These are phyloP conservation scores for Sorex maritimensis DNA, from an alignment of 2,797 vertebrate genomes.

Conservation along the genomic window DNA sequence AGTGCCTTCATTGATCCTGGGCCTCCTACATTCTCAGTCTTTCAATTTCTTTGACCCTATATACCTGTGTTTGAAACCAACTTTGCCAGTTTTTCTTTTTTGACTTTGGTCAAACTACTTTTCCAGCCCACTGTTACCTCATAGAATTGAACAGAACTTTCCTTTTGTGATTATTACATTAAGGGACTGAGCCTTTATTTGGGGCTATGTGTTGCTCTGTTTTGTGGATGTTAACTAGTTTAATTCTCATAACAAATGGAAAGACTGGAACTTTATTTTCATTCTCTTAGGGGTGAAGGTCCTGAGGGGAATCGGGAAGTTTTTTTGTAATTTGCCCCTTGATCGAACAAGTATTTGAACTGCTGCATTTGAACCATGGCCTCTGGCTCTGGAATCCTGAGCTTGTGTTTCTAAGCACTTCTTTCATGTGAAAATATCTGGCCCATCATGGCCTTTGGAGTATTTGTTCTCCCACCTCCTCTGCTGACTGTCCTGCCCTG, in stretches of 20 bases:
- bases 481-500: neutral
- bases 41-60: neutral
- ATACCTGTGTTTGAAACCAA: neutral
- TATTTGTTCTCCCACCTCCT: neutral
- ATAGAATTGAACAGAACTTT: neutral
- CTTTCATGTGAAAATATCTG: neutral
- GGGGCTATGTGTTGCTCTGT: neutral
- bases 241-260: neutral
- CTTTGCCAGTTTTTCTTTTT: conserved; percentile 29
- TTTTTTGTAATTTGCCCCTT: neutral
- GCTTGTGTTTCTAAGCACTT: neutral
- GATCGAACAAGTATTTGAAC: neutral
- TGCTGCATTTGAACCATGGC: neutral
- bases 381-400: conserved; percentile 18
- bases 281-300: neutral
- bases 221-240: neutral
- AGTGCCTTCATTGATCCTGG: no score
- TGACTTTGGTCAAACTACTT: conserved; percentile 19
- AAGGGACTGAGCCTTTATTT: conserved; percentile 2
- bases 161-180: neutral
- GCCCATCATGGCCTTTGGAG: neutral
- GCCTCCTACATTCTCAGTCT: no score
- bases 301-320: neutral
- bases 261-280: neutral
- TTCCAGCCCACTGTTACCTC: neutral